Evolutionary conservation across 1,140 invertebrate species (phyloP).

Genomic region (Habropoda laboriosa): DNA sequence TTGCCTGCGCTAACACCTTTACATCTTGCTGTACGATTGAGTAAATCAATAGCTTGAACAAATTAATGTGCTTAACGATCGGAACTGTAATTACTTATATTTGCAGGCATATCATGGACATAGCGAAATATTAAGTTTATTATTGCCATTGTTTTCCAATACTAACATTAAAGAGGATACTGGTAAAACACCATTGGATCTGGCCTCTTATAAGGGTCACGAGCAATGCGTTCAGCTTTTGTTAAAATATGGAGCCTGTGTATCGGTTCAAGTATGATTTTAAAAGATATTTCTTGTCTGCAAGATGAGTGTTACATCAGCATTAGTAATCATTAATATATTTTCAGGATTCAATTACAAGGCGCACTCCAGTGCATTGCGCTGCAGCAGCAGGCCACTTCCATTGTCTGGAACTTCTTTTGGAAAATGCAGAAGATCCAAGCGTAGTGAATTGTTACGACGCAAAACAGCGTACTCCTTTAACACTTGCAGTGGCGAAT

Average conservation of each 20-base stretch:
- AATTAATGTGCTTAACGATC: not conserved
- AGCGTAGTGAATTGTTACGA: slow-evolving; percentile 81
- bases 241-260: slow-evolving; percentile 59
- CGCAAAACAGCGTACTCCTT: slow-evolving; percentile 82
- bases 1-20: slow-evolving; percentile 81
- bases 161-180: slow-evolving; percentile 82
- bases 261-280: slow-evolving; percentile 62
- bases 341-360: slow-evolving; percentile 76
- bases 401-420: slow-evolving; percentile 81
- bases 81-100: not conserved
- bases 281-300: not conserved
- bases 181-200: slow-evolving; percentile 84
- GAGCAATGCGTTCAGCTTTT: slow-evolving; percentile 82
- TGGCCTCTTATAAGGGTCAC: slow-evolving; percentile 84
- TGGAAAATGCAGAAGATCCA: slow-evolving; percentile 82
- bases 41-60: not conserved
- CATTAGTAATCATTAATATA: slow-evolving; percentile 4
- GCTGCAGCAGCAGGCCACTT: slow-evolving; percentile 85
- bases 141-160: slow-evolving; percentile 82
- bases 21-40: slow-evolving; percentile 83
- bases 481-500: slow-evolving; percentile 84
- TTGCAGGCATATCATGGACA: slow-evolving; percentile 82
- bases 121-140: slow-evolving; percentile 80
- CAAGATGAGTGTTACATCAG: no score
- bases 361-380: slow-evolving; percentile 84